Conservation (phyloP, 1,140 invertebrate species). For the Amyelois transitella region DNA sequence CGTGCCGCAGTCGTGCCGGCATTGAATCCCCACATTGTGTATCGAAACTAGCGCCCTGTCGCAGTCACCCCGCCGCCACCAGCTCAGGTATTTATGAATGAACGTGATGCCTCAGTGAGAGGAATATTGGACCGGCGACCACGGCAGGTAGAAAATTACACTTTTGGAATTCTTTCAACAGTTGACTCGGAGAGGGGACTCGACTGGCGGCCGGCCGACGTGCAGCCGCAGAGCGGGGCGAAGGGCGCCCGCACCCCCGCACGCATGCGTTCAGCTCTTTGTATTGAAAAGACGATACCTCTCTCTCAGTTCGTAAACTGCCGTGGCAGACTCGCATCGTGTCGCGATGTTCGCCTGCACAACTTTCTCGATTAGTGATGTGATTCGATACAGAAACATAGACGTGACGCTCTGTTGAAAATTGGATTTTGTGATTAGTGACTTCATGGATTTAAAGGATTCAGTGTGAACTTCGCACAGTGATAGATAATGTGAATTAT, state of each 20-base stretch:
- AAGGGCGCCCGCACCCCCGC: constrained; percentile 34
- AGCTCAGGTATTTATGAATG: constrained; percentile 70
- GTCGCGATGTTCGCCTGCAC: constrained; percentile 56
- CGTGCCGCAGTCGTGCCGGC: constrained; percentile 27
- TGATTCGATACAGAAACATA: constrained; percentile 59
- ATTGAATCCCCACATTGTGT: constrained; percentile 25
- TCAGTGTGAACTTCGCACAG: constrained; percentile 19
- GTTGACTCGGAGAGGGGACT: constrained; percentile 44
- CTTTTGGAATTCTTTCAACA: constrained; percentile 71
- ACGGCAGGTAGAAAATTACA: constrained; percentile 70
- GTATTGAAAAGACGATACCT: constrained; percentile 49
- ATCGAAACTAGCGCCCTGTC: background rate
- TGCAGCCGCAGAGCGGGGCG: constrained; percentile 66
- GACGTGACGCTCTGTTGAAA: constrained; percentile 24
- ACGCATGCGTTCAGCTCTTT: constrained; percentile 60
- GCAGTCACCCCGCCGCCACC: constrained; percentile 28
- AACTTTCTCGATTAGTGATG: constrained; percentile 72
- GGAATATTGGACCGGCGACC: constrained; percentile 47
- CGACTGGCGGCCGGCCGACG: constrained; percentile 44
- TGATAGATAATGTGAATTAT: constrained; percentile 35
- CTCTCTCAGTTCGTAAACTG: constrained; percentile 61
- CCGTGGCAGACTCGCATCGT: constrained; percentile 42
- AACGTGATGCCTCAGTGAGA: constrained; percentile 58
- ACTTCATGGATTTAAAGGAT: constrained; percentile 18
- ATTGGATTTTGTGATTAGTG: constrained; percentile 19